These are phyloP conservation scores for Mamestra configurata DNA, from an alignment of 1,140 invertebrate species.

Conservation along the genomic window DNA sequence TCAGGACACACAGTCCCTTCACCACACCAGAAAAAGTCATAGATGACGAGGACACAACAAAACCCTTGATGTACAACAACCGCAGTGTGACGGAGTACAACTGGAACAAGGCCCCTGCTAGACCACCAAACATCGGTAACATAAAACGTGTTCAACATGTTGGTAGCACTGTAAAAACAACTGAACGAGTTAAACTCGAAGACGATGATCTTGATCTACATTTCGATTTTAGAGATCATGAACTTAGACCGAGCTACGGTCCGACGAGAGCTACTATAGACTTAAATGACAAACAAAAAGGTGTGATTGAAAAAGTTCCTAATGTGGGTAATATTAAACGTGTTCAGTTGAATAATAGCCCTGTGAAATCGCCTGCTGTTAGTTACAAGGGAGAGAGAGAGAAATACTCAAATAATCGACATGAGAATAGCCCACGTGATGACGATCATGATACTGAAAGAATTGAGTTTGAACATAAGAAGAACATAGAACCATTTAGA, in stretches of 20 bases:
- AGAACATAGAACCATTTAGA: not conserved
- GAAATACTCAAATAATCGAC: not conserved
- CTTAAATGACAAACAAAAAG: conserved; percentile 40
- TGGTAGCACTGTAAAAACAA: conserved; percentile 53
- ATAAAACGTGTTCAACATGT: conserved; percentile 60
- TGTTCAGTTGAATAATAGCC: conserved; percentile 56
- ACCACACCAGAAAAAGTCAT: conserved; percentile 8
- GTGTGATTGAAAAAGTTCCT: conserved; percentile 62
- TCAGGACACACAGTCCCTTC: conserved; percentile 11
- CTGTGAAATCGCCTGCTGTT: conserved; percentile 61
- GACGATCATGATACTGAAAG: not conserved
- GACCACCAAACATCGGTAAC: conserved; percentile 48
- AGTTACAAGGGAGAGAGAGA: conserved; percentile 13
- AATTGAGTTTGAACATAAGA: not conserved
- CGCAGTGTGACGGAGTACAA: conserved; percentile 23
- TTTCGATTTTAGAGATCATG: conserved; percentile 17
- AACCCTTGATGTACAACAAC: conserved; percentile 37
- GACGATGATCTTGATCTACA: conserved; percentile 36
- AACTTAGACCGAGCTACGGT: not conserved
- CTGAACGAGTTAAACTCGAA: conserved; percentile 51
- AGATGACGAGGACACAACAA: conserved; percentile 3
- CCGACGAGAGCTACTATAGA: not conserved
- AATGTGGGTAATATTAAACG: conserved; percentile 64
- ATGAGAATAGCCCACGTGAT: conserved; percentile 4
- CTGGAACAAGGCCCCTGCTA: conserved; percentile 28